A percentile compares a stretch with the other conserved stretches of the same genome.
Evolutionary conservation across 2,113 vertebrate species (phyloP).

Genomic region (Carassius carassius): DNA sequence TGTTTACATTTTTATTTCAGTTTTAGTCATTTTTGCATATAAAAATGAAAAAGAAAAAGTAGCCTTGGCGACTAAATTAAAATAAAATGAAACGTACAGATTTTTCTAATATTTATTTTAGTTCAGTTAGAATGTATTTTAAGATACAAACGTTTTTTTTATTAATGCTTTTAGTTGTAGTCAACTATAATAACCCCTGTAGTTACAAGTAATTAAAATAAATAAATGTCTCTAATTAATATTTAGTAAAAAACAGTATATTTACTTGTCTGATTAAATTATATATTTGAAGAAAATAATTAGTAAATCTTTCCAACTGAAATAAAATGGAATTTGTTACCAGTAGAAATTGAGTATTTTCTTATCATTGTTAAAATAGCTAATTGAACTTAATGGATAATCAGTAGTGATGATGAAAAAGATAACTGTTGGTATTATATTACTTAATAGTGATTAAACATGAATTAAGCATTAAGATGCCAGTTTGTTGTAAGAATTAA

Average conservation of each 20-base stretch:
- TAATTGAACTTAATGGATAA: not conserved
- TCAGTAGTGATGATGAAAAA: not conserved
- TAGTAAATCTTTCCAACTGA: not conserved
- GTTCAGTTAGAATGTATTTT: not conserved
- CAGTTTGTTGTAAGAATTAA: not conserved
- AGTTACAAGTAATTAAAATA: not conserved
- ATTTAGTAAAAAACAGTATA: not conserved
- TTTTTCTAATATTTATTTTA: not conserved
- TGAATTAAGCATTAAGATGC: not conserved
- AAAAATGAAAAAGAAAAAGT: no score
- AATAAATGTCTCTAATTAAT: not conserved
- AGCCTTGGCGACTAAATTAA: not conserved
- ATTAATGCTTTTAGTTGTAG: no score
- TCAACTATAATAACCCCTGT: no score
- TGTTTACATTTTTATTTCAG: not conserved
- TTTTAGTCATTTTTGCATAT: not conserved
- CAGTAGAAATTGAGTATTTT: not conserved
- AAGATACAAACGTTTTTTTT: not conserved
- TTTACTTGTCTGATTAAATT: not conserved
- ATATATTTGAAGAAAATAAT: not conserved
- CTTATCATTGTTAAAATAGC: not conserved
- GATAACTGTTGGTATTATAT: not conserved
- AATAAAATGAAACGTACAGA: not conserved
- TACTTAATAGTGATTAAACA: not conserved
- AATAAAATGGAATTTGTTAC: not conserved